Evolutionary conservation across 2,888 invertebrate genomes (phyloP), one percentile per base, ranked within the genome.

Genomic region (Eledone cirrhosa): DNA sequence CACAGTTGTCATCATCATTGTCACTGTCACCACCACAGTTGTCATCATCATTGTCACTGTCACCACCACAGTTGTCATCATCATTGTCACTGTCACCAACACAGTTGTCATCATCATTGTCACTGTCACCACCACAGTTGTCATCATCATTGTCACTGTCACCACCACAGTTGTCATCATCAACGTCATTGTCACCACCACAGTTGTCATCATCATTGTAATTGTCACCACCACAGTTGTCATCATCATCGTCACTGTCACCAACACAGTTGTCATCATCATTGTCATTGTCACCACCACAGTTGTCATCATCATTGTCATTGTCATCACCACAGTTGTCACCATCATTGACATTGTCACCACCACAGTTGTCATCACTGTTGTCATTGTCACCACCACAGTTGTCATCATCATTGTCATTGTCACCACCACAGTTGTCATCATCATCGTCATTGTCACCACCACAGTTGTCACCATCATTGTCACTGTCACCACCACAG

Each of bases 241-340:
- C 53, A 53, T 53, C 53, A 5, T 53, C 5, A n/a, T 53, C n/a
- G n/a, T n/a, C n/a, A n/a, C n/a, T n/a, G n/a, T n/a, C n/a, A n/a
- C n/a, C n/a, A n/a, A n/a, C n/a, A n/a, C n/a, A n/a, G n/a, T n/a
- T n/a, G n/a, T n/a, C n/a, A n/a, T n/a, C n/a, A n/a, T n/a, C n/a
- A n/a, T n/a, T n/a, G n/a, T 53, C 53, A 53, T 53, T n/a, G 5
- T 53, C 53, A 53, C n/a, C 53, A 53, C n/a, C 53, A 53, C n/a
- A 19, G n/a, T 53, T n/a, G n/a, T 53, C 53, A 53, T 53, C 53
- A 53, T 53, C 53, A 53, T 53, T n/a, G n/a, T 53, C 53, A 53
- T 53, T n/a, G n/a, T 53, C 53, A 53, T 53, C 53, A 53, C 53
- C 4, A 53, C 53, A 19, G n/a, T 53, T n/a, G n/a, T 53, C 53